Base-by-base conservation (phyloP, 2,113 vertebrate genomes). In the Ctenodactylus gundi region DNA sequence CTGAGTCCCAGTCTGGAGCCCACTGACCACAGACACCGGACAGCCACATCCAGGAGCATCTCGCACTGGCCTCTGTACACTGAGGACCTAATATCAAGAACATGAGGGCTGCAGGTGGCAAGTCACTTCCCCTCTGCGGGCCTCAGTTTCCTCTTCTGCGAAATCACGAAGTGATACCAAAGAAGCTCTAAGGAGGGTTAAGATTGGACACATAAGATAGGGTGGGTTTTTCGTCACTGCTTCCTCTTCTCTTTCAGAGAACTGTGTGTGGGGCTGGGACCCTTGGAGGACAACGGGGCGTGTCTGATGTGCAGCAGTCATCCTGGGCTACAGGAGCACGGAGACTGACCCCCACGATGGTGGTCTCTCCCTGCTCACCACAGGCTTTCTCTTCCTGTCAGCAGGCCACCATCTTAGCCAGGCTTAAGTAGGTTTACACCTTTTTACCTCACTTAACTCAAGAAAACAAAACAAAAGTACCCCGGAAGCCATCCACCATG, bases 401-500 rank as follows among this genome's bases (percentile, higher is more conserved):
- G 41, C 55, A 65, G 80, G 65, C 57, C 25, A 10, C 80, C 41
- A 14, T 13, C 21, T 57, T 34, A 39, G 78, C 39, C 36, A n/a
- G 62, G 49, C 10, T 86, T 25, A 20, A 76, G 60, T 4, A 34
- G 29, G 31, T 36, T 57, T 18, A 8, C 0, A 15, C 49, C 34
- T 67, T 82, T 84, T 90, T 25, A 76, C 83, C 27, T 39, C 57
- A n/a, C 3, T 31, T 1, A 34, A 25, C 17, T 78, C 62, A 75
- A 78, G 78, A 94, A 89, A 93, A 92, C 83, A 94, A 96, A 92
- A 94, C 89, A 82, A 87, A 91, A 88, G 81, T 75, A 53, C 15
- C 68, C 89, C 96, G 97, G 98, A 98, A 98, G 96, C 96, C 89
- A 34, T 85, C 86, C 93, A 96, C 96, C 95, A 82, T 64, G 81